Evolutionary conservation across 1,140 invertebrate genomes (phyloP).

Genomic region (Penaeus chinensis): DNA sequence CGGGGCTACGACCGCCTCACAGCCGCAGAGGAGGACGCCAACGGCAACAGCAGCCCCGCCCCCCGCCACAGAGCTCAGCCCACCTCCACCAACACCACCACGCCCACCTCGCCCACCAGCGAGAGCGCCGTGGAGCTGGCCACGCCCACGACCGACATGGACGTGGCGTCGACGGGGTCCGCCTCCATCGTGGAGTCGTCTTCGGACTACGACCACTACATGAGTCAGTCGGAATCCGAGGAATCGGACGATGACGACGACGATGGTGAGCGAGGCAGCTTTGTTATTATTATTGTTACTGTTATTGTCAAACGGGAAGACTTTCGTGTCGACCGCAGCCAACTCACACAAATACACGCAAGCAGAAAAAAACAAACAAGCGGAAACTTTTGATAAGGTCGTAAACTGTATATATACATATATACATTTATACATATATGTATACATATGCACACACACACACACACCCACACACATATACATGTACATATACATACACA

Average conservation of each 20-base stretch:
- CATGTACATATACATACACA: too few relatives aligned
- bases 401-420: too few relatives aligned
- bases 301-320: too few relatives aligned
- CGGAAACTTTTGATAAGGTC: too few relatives aligned
- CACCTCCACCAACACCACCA: constrained; percentile 13
- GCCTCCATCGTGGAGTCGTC: constrained; percentile 42
- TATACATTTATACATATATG: too few relatives aligned
- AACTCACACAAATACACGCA: too few relatives aligned
- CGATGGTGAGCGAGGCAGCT: background rate
- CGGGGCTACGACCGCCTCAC: constrained; percentile 42
- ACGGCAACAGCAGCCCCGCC: constrained; percentile 41
- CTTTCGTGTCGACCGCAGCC: too few relatives aligned
- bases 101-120: constrained; percentile 34
- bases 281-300: too few relatives aligned
- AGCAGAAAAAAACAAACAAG: too few relatives aligned
- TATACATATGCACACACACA: too few relatives aligned
- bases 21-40: constrained; percentile 36
- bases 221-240: constrained; percentile 38
- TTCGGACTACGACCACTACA: constrained; percentile 33
- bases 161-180: constrained; percentile 28
- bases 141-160: constrained; percentile 34
- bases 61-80: background rate
- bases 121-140: background rate
- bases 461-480: too few relatives aligned
- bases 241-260: constrained; percentile 29